phyloP scores from a whole-genome alignment of 2,888 invertebrate genomes.

The Amphiduros pacificus region DNA sequence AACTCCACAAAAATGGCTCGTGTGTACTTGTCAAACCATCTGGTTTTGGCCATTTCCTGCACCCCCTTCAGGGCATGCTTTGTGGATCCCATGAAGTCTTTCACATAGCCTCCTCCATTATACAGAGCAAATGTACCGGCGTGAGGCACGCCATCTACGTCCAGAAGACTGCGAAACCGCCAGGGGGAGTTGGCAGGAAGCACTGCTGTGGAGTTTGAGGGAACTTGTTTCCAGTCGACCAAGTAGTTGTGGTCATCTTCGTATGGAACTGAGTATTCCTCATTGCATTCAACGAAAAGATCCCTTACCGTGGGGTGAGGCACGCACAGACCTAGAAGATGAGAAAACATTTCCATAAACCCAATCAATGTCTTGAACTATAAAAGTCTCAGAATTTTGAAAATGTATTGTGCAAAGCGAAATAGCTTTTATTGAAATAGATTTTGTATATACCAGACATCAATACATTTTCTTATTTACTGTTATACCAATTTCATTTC shows the following conservation, averaged over 20 bases:
- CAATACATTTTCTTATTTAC: no score
- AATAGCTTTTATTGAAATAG: no score
- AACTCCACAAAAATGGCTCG: conserved; percentile 64
- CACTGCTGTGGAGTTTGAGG: background rate
- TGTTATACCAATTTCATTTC: no score
- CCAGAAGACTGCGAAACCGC: conserved; percentile 6
- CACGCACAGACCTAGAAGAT: background rate
- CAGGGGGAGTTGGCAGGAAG: conserved; percentile 1
- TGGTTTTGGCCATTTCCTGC: conserved; percentile 2
- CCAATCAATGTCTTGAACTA: no score
- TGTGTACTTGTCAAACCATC: conserved; percentile 41
- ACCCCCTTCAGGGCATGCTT: conserved; percentile 28
- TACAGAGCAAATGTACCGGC: conserved; percentile 47
- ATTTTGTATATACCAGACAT: no score
- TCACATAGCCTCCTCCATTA: conserved; percentile 63
- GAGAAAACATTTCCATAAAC: no score
- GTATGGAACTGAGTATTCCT: background rate
- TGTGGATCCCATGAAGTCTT: conserved; percentile 44
- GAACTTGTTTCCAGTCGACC: background rate
- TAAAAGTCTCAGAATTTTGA: no score
- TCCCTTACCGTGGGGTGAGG: background rate
- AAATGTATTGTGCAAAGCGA: no score
- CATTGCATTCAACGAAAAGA: conserved; percentile 4
- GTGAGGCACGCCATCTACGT: conserved; percentile 5
- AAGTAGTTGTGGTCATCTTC: conserved; percentile 1